These are phyloP conservation scores for Fissipunctia ypsillon DNA, from an alignment of 2,888 invertebrate species.

Conservation along the genomic window DNA sequence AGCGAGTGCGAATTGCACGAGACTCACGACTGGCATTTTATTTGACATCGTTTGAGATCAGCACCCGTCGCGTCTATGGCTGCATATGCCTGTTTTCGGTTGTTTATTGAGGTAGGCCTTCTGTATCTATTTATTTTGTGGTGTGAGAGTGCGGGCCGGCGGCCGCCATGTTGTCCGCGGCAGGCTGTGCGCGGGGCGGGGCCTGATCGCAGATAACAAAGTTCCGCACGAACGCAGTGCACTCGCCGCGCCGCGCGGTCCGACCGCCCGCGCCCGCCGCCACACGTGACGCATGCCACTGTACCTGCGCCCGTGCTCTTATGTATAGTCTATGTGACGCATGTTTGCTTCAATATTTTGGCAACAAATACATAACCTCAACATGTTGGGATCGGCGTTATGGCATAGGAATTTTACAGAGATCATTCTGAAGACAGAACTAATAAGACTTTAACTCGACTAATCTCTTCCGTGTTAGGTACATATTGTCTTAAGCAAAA, in stretches of 20 bases:
- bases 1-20: too few relatives aligned
- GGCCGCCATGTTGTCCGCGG: conserved; percentile 72
- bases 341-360: conserved; percentile 25
- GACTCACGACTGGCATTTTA: background rate
- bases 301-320: conserved; percentile 35
- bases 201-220: conserved; percentile 86
- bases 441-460: conserved; percentile 9
- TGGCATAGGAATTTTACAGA: conserved; percentile 1
- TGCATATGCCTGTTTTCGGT: background rate
- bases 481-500: conserved; percentile 34
- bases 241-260: conserved; percentile 36
- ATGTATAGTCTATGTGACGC: conserved; percentile 35
- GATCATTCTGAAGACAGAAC: conserved; percentile 4
- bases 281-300: conserved; percentile 30
- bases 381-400: background rate
- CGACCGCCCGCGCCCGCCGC: conserved; percentile 37
- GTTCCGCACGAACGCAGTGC: conserved; percentile 69
- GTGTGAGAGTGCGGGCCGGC: conserved; percentile 61
- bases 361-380: conserved; percentile 20
- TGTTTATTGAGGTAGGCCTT: background rate
- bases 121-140: background rate
- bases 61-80: background rate
- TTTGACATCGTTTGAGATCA: background rate
- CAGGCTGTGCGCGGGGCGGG: conserved; percentile 74
- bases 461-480: conserved; percentile 47